Evolutionary conservation across 2,888 invertebrate species (phyloP).

Genomic region (Euzophera pinguis): DNA sequence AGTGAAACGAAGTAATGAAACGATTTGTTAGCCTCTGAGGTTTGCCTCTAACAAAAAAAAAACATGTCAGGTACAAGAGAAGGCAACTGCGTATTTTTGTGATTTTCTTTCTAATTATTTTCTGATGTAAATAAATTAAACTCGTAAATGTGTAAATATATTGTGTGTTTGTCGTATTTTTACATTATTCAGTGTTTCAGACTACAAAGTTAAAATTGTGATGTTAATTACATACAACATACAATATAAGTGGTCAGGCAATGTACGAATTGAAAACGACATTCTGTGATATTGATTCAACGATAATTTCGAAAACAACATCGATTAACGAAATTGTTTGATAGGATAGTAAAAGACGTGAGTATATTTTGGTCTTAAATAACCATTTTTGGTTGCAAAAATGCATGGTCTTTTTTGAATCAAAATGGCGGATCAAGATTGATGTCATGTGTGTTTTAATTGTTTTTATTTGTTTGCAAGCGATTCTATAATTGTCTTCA

Average conservation of each 20-base stretch:
- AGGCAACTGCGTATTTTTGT: constrained; percentile 64
- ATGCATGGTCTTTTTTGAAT: constrained; percentile 21
- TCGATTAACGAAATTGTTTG: constrained; percentile 19
- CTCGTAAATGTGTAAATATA: constrained; percentile 38
- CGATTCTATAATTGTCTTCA: constrained; percentile 19
- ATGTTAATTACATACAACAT: too few relatives aligned
- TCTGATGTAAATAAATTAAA: constrained; percentile 27
- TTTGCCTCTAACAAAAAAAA: constrained; percentile 31
- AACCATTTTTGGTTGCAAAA: constrained; percentile 1
- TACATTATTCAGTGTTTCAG: constrained; percentile 25
- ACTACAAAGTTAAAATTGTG: constrained; percentile 14
- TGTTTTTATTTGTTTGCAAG: constrained; percentile 42
- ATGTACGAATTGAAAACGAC: constrained; percentile 20
- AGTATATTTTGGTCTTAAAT: constrained; percentile 32
- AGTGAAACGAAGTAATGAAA: constrained; percentile 9
- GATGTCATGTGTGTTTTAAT: constrained; percentile 33
- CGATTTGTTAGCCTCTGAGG: constrained; percentile 27
- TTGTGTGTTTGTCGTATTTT: constrained; percentile 24
- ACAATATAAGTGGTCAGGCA: constrained; percentile 8
- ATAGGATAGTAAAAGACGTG: constrained; percentile 44
- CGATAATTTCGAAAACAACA: constrained; percentile 28
- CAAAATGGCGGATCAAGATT: constrained; percentile 63
- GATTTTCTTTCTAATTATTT: constrained; percentile 38
- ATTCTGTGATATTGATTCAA: constrained; percentile 19
- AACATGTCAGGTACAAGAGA: constrained; percentile 44